These are phyloP conservation scores for Fragum whitleyi DNA, from an alignment of 2,888 invertebrate genomes.

Conservation along the genomic window DNA sequence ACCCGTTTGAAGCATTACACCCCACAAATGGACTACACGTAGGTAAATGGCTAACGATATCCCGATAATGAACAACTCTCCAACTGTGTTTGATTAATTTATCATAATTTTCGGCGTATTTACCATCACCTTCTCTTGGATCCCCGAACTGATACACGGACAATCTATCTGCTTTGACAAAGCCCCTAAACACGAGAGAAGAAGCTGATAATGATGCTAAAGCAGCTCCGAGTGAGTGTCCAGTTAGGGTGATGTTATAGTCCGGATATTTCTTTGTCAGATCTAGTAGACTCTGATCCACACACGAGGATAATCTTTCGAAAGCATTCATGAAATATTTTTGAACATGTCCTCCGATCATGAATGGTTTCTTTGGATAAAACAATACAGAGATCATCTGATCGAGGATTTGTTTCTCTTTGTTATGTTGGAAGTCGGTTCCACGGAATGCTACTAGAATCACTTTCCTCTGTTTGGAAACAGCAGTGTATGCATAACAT, in stretches of 20 bases:
- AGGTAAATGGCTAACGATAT: conserved; percentile 35
- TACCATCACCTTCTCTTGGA: conserved; percentile 47
- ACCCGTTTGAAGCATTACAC: neutral
- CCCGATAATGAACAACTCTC: conserved; percentile 45
- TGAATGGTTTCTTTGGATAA: neutral
- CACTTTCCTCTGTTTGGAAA: neutral
- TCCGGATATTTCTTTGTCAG: conserved; percentile 22
- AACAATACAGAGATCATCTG: neutral
- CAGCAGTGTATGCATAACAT: conserved; percentile 28
- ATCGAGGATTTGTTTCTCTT: conserved; percentile 10
- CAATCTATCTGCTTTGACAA: conserved; percentile 14
- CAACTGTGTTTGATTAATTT: conserved; percentile 43
- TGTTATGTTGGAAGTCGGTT: neutral
- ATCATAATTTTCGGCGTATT: conserved; percentile 36
- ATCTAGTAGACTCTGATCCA: conserved; percentile 9
- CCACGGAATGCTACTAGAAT: conserved; percentile 19
- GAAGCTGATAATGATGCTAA: conserved; percentile 40
- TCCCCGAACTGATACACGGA: conserved; percentile 48
- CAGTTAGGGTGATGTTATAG: conserved; percentile 40
- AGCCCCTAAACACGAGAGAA: conserved; percentile 25
- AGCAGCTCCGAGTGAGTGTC: conserved; percentile 52
- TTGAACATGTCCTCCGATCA: conserved; percentile 38
- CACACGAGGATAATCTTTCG: conserved; percentile 31
- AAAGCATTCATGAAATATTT: conserved; percentile 41
- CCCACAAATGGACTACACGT: conserved; percentile 8